Evolutionary conservation across 2,797 vertebrate genomes (phyloP).

Genomic region (Lepilemur septentrionalis): DNA sequence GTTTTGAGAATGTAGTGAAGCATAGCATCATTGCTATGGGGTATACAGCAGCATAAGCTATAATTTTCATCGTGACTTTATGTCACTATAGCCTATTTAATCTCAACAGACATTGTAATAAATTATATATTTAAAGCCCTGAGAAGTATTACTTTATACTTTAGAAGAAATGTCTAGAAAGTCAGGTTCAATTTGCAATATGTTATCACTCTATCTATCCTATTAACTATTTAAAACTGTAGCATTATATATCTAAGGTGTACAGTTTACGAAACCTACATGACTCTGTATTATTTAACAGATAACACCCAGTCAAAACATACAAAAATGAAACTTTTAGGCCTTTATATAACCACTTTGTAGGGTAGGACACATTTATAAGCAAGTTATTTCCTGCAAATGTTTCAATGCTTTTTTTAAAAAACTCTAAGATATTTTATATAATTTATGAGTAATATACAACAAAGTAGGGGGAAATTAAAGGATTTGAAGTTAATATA

Average conservation of each 20-base stretch:
- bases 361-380: slow-evolving; percentile 3
- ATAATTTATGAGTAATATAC: slow-evolving; percentile 2
- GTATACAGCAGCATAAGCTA: background rate
- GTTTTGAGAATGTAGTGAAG: background rate
- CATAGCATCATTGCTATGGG: background rate
- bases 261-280: slow-evolving; percentile 60
- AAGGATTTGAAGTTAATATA: slow-evolving; percentile 20
- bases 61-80: slow-evolving; percentile 26
- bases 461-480: background rate
- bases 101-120: background rate
- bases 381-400: slow-evolving; percentile 35
- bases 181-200: slow-evolving; percentile 53
- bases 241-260: slow-evolving; percentile 52
- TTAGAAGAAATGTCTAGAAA: slow-evolving; percentile 36
- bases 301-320: slow-evolving; percentile 41
- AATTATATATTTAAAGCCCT: slow-evolving; percentile 24
- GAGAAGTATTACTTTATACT: background rate
- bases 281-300: slow-evolving; percentile 64
- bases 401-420: background rate
- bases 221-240: slow-evolving; percentile 66
- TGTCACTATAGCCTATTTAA: slow-evolving; percentile 18
- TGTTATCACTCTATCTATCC: slow-evolving; percentile 57
- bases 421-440: background rate
- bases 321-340: slow-evolving; percentile 25
- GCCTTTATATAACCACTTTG: slow-evolving; percentile 16